Evolutionary conservation across 2,888 invertebrate genomes (phyloP), one percentile per base, ranked within the genome.

Genomic region (Parnassius smintheus): DNA sequence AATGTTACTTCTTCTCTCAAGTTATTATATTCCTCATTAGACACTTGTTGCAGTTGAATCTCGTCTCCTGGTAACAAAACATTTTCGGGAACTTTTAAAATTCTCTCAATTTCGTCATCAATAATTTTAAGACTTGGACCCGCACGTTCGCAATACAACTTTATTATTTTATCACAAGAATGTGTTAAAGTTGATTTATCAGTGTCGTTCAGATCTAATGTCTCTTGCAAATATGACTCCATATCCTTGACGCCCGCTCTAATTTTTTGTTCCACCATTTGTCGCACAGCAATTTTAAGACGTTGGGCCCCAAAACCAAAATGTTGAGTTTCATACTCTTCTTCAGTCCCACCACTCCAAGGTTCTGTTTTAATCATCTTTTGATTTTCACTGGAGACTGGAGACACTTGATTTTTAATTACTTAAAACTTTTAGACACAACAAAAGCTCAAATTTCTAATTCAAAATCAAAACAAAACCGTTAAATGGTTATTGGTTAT

Each of bases 281-380:
- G 82, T 13, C 90, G 81, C 42, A 91, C 77, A 2, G 92, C 81
- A 55, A 90, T 87, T 84, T 90, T 86, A 1, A 92, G 73, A 11
- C 87, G 79, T 72, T 91, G 91, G 7, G 88, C 75, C 22, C 92
- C 92, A 67, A 92, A 92, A 56, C 91, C 90, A 59, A 91, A 92
- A 68, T 86, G 87, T 69, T 92, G 91, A 0, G 91, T 91, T 72
- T 91, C 88, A 67, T 91, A 91, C 78, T 92, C 92, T 77, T 92
- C 91, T 2, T 88, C 82, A 13, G 81, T 81, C 11, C 91, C 91
- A 53, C 91, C 91, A 35, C 67, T 73, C 91, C 91, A 91, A 9
- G 77, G 75, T 56, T 76, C 70, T 9, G 78, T 80, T 74, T 82
- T 82, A 48, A 87, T 86, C 90, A 90, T 91, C 67, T 70, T 72